A percentile compares a stretch with the other conserved stretches of the same genome.
These are phyloP conservation scores for Chamaetylas fuelleborni DNA, from an alignment of 2,113 vertebrate genomes.

Conservation along the genomic window DNA sequence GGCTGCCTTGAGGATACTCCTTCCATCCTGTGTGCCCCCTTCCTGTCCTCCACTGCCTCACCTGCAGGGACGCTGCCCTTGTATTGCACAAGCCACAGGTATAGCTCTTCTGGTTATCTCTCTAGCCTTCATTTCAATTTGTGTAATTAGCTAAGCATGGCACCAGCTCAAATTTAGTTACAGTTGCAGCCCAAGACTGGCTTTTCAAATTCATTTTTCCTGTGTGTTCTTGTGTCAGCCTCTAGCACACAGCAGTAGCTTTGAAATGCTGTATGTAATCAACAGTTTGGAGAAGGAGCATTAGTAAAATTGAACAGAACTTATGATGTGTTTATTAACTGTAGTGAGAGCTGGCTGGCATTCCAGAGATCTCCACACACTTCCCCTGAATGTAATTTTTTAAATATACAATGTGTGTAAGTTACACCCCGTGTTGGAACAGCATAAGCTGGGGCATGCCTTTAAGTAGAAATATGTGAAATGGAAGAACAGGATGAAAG, in stretches of 20 bases:
- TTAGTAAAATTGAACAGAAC: neutral
- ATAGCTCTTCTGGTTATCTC: neutral
- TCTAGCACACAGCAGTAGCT: neutral
- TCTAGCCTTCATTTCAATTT: neutral
- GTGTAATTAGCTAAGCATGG: neutral
- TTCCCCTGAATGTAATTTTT: neutral
- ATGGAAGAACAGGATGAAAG: neutral
- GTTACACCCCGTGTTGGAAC: neutral
- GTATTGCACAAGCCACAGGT: neutral
- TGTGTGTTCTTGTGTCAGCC: neutral
- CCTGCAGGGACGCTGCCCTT: neutral
- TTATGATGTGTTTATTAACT: neutral
- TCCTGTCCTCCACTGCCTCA: neutral
- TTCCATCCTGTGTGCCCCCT: neutral
- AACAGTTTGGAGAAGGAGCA: neutral
- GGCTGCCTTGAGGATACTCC: neutral
- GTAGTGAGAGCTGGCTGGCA: neutral
- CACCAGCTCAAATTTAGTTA: neutral
- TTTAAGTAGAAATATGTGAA: neutral
- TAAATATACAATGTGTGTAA: fast-evolving
- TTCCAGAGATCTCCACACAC: neutral
- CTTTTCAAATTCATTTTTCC: neutral
- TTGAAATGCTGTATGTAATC: neutral
- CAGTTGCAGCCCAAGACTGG: neutral
- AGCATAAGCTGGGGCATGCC: neutral